Evolutionary conservation across 2,888 invertebrate genomes (phyloP).

Genomic region (Muscina levida): DNA sequence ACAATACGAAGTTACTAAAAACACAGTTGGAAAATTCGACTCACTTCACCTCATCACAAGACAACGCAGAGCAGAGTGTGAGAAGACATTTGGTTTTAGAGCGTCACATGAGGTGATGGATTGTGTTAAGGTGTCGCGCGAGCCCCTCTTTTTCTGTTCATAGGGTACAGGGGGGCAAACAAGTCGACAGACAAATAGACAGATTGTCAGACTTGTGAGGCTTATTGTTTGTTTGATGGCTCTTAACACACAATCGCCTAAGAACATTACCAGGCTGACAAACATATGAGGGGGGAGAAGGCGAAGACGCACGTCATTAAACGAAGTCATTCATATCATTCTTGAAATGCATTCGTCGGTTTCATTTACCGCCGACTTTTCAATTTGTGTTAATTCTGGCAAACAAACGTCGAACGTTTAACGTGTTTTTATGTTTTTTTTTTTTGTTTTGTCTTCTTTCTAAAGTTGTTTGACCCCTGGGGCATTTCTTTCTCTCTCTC

Average conservation of each 20-base stretch:
- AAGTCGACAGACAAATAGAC: constrained; percentile 2
- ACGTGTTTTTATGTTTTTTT: constrained; percentile 15
- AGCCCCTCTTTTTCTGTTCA: constrained; percentile 1
- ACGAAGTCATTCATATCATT: constrained; percentile 20
- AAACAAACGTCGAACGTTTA: constrained; percentile 27
- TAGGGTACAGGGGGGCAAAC: background rate
- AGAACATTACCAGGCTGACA: background rate
- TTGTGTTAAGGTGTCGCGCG: constrained; percentile 41
- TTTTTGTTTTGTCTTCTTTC: constrained; percentile 33
- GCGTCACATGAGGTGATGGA: constrained; percentile 40
- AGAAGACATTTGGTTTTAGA: constrained; percentile 34
- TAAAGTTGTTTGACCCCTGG: constrained; percentile 68
- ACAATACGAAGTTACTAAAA: constrained; percentile 20
- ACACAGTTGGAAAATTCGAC: background rate
- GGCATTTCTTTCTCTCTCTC: constrained; percentile 25
- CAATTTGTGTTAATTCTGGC: constrained; percentile 17
- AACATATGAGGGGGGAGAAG: no score
- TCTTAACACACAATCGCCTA: background rate
- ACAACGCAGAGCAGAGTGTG: constrained; percentile 4
- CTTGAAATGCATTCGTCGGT: constrained; percentile 7
- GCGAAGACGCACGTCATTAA: constrained; percentile 8
- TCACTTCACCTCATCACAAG: no score
- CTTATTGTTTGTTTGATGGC: constrained; percentile 1
- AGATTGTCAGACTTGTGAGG: background rate
- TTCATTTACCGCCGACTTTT: background rate